Evolutionary conservation across 2,888 invertebrate species (phyloP).

Genomic region (Steinernema carpocapsae): DNA sequence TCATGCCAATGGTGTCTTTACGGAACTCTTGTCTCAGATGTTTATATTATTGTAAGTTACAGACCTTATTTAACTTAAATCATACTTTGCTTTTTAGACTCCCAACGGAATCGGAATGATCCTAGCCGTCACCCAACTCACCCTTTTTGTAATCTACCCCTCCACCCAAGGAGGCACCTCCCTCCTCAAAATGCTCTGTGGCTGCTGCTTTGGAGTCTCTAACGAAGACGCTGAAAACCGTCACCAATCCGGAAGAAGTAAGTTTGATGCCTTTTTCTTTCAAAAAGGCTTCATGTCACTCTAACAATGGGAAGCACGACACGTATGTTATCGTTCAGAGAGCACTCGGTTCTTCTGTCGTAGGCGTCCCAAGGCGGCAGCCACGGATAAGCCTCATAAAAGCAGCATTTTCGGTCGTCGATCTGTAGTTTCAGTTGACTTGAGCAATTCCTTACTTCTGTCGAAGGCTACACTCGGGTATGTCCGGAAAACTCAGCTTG

Average conservation of each 20-base stretch:
- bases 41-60: conserved; percentile 77
- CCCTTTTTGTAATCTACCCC: conserved; percentile 80
- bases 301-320: conserved; percentile 14
- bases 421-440: conserved; percentile 26
- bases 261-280: not conserved
- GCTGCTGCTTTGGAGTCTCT: not conserved
- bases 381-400: not conserved
- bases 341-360: conserved; percentile 22
- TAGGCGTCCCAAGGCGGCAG: conserved; percentile 21
- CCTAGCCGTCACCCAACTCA: conserved; percentile 78
- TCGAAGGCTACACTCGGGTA: conserved; percentile 6
- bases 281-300: too few relatives aligned
- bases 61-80: not conserved
- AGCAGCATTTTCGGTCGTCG: conserved; percentile 25
- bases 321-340: conserved; percentile 25
- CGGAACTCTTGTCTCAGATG: conserved; percentile 79
- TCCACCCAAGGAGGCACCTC: conserved; percentile 35
- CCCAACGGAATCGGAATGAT: conserved; percentile 81
- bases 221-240: not conserved
- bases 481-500: not conserved
- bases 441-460: conserved; percentile 11
- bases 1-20: conserved; percentile 82
- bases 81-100: conserved; percentile 73
- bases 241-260: not conserved
- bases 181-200: not conserved